Evolutionary conservation across 2,113 vertebrate genomes (phyloP), one percentile per base, ranked within the genome.

Genomic region (Eurypyga helias): DNA sequence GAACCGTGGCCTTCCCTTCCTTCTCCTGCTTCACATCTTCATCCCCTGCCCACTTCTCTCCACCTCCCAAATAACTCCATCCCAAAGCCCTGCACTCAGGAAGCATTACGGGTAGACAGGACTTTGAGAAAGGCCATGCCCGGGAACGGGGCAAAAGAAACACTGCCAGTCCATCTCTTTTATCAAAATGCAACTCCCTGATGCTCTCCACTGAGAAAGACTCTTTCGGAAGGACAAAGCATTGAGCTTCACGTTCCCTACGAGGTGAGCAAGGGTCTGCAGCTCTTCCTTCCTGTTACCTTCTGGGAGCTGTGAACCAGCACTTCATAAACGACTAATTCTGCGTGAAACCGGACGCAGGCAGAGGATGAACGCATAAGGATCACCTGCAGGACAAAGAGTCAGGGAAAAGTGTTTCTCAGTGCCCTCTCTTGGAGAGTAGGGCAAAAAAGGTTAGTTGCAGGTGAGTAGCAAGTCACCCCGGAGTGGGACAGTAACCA

Each of bases 271-370:
- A 83, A 64, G 21, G 25, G 31, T 55, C 54, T 55, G 45, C 13
- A 61, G 36, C n/a, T 77, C 67, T 48, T 51, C 88, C 14, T 61
- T 80, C 38, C 33, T 48, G 8, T 33, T 38, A 26, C 46, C 11
- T 72, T 60, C 36, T 36, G 16, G 15, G 24, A 83, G 33, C 58
- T 88, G 83, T 81, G 41, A 93, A 83, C 13, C 23, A 69, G 67
- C 87, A n/a, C 26, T 38, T 64, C 57, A 13, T 14, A 17, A 79
- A 46, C 15, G 0, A 73, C 66, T 21, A 71, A 43, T 38, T 45
- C 71, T 65, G 24, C 4, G 14, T n/a, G 65, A 69, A 69, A 38
- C 10, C 69, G 49, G n/a, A 45, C 0, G 0, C 4, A 2, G n/a
- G 62, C 60, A 93, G 55, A 64, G 34, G 52, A 72, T 38, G 49